phyloP scores from a whole-genome alignment of 2,113 vertebrate genomes.

The Paraplagusia blochii region DNA sequence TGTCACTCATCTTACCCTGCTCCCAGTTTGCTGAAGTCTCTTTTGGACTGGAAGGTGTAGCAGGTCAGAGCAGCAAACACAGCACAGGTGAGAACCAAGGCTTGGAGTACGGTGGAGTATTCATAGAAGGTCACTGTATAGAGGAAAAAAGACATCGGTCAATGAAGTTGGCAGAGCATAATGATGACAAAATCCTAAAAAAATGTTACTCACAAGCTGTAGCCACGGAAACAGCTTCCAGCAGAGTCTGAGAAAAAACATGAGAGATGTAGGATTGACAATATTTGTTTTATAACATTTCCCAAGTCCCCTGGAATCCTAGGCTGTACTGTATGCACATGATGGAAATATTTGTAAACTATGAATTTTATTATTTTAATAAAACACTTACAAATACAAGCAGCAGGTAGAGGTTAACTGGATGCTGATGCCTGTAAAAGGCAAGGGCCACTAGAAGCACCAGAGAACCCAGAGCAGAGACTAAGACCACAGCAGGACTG shows the following conservation, averaged over 20 bases:
- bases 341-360: too few relatives aligned
- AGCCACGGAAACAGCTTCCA: constrained; percentile 88
- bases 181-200: not conserved
- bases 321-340: too few relatives aligned
- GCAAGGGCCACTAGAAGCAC: constrained; percentile 82
- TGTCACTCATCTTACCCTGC: constrained; percentile 80
- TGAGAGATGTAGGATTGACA: not conserved
- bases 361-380: not conserved
- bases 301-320: too few relatives aligned
- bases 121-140: constrained; percentile 89
- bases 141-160: not conserved
- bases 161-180: not conserved
- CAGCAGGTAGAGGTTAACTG: constrained; percentile 91
- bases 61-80: constrained; percentile 88
- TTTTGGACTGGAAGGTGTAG: constrained; percentile 92
- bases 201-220: constrained; percentile 78
- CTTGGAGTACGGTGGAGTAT: constrained; percentile 84
- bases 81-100: constrained; percentile 85
- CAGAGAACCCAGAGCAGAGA: constrained; percentile 82
- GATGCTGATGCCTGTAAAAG: constrained; percentile 87
- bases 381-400: constrained; percentile 86
- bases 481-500: constrained; percentile 86
- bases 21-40: constrained; percentile 92
- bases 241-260: constrained; percentile 77
- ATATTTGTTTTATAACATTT: too few relatives aligned